Base-by-base conservation (phyloP, 1,140 invertebrate genomes). In the Drosophila orena region DNA sequence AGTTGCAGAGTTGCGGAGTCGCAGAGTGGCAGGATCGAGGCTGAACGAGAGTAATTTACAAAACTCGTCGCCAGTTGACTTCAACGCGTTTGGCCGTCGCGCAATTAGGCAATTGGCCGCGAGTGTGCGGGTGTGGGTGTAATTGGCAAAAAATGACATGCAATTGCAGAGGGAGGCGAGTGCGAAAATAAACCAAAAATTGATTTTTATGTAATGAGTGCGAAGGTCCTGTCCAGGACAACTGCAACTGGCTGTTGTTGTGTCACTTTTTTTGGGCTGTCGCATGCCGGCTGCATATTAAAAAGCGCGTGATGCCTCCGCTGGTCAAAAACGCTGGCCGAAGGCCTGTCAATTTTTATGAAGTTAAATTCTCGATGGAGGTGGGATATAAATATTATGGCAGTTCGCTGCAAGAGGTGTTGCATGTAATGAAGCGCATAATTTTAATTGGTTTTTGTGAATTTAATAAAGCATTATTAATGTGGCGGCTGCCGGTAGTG, bases 141-240 rank as follows among this genome's bases (percentile, higher is more conserved):
- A 85, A 86, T 81, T 77, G 77, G 86, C 73, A 85, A 85, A 85
- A 85, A 85, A 85, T 76, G 44, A 54, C 83, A 78, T 71, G 81
- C 69, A 54, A 78, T 78, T 81, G 79, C 52, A 69, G 53, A 38
- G 46, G 38, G 69, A 8, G 43, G 65, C 50, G 43, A 57, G 24
- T 34, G 58, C 60, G 76, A 77, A 88, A 88, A 88, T 89, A 83
- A 89, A 88, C 83, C 83, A 89, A 88, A 88, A 88, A 89, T 89
- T 88, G 79, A 88, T 88, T 88, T 86, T 61, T 77, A 68, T 83
- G 83, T 88, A 86, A 86, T 86, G 83, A 86, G 83, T 88, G 59
- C 83, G 76, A 85, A 76, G 57, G 80, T 77, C 62, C 46, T 83
- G 73, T 52, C 17, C 65, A 44, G 68, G 30, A 60, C 59, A 55